These are phyloP conservation scores for Centropus bengalensis DNA, from an alignment of 2,113 vertebrate species.

Conservation along the genomic window DNA sequence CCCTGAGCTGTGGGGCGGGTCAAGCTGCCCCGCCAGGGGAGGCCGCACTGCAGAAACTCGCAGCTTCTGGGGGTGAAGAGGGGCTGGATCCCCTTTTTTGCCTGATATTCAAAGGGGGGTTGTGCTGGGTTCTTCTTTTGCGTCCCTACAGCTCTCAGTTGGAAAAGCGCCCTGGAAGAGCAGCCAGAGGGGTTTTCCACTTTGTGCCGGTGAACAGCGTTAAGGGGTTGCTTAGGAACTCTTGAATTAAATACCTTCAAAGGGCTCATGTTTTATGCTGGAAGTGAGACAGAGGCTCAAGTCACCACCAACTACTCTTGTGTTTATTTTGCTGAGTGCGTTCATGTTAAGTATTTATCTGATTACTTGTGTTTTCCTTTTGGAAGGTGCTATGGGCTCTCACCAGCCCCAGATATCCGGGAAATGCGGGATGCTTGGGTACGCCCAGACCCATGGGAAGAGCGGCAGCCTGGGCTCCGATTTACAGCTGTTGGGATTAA, in stretches of 20 bases:
- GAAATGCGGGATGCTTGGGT: conserved; percentile 66
- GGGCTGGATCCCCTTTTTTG: neutral
- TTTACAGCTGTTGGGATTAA: conserved; percentile 78
- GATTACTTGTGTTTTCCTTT: neutral
- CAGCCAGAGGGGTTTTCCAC: neutral
- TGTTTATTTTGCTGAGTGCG: rapidly evolving
- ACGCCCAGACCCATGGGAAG: conserved; percentile 65
- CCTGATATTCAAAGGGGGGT: neutral
- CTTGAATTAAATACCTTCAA: neutral
- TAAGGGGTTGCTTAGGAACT: conserved; percentile 9
- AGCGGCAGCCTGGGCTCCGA: conserved; percentile 87
- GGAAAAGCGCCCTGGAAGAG: neutral
- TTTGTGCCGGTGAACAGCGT: neutral
- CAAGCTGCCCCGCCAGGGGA: rapidly evolving
- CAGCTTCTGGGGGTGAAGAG: neutral
- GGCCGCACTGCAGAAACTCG: neutral
- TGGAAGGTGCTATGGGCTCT: conserved; percentile 69
- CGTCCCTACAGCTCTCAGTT: neutral
- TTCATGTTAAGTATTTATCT: rapidly evolving
- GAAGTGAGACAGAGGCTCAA: neutral
- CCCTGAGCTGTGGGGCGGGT: neutral
- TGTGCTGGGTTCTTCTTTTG: neutral
- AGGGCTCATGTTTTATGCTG: neutral
- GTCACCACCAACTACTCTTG: rapidly evolving
- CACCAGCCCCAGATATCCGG: conserved; percentile 74